These are phyloP conservation scores for Perithous albicinctus DNA, from an alignment of 2,888 invertebrate species.

Conservation along the genomic window DNA sequence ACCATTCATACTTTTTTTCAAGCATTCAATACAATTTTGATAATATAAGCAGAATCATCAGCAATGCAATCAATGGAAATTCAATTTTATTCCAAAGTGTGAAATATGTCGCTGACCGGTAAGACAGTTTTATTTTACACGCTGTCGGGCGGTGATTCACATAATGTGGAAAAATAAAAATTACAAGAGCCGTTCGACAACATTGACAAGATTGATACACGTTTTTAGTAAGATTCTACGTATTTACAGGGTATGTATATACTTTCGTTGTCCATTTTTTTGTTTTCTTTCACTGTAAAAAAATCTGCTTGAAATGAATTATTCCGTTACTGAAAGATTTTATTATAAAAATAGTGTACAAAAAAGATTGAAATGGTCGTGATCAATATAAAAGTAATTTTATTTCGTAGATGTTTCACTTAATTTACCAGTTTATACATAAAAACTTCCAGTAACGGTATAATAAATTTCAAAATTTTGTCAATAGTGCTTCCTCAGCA, in stretches of 20 bases:
- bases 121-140: neutral
- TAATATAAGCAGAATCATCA: neutral
- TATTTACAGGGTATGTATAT: conserved; percentile 50
- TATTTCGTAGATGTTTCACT: too few relatives aligned
- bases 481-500: neutral
- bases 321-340: too few relatives aligned
- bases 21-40: neutral
- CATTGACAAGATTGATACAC: conserved; percentile 35
- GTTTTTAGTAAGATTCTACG: conserved; percentile 23
- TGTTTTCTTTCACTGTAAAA: too few relatives aligned
- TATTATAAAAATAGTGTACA: too few relatives aligned
- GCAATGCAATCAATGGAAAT: neutral
- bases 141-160: neutral
- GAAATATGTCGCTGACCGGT: neutral
- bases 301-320: too few relatives aligned
- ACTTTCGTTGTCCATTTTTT: neutral
- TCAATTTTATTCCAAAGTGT: neutral
- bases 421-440: too few relatives aligned
- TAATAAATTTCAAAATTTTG: neutral
- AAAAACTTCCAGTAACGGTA: too few relatives aligned
- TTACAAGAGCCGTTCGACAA: neutral
- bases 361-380: too few relatives aligned
- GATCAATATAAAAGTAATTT: too few relatives aligned
- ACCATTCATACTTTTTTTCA: neutral
- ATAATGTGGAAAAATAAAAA: neutral